phyloP scores from a whole-genome alignment of 2,113 vertebrate species.

The Semicossyphus pulcher region DNA sequence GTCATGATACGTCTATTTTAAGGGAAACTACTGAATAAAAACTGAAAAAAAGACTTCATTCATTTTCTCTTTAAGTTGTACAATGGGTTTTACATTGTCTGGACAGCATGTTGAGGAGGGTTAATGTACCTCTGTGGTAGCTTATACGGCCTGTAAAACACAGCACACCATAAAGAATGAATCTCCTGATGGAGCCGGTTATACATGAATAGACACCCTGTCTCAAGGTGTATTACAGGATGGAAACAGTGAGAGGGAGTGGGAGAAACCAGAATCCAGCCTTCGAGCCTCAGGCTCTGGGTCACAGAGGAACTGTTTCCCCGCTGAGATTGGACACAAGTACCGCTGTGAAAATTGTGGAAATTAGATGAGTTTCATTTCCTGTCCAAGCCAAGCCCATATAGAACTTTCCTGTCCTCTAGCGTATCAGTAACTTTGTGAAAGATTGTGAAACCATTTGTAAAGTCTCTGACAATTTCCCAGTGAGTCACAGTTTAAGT shows the following conservation, averaged over 20 bases:
- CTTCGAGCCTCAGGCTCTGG: conserved; percentile 49
- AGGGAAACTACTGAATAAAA: neutral
- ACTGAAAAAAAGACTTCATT: neutral
- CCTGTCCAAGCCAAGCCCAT: conserved; percentile 16
- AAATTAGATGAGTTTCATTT: conserved; percentile 57
- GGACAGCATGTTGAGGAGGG: conserved; percentile 3
- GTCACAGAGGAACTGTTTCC: conserved; percentile 39
- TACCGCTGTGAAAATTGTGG: conserved; percentile 44
- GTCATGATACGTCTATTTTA: neutral
- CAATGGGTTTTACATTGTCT: conserved; percentile 45
- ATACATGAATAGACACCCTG: conserved; percentile 63
- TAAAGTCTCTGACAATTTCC: conserved; percentile 27
- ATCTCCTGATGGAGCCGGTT: conserved; percentile 55
- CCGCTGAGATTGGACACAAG: conserved; percentile 37
- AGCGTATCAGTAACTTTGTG: conserved; percentile 17
- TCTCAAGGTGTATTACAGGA: conserved; percentile 70
- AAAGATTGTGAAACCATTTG: conserved; percentile 11
- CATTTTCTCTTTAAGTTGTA: conserved; percentile 9
- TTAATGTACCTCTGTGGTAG: conserved; percentile 24
- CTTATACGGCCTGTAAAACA: conserved; percentile 57
- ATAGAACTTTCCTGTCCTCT: conserved; percentile 17
- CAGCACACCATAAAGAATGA: conserved; percentile 45
- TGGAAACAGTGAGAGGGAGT: conserved; percentile 68
- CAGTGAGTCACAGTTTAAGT: conserved; percentile 52
- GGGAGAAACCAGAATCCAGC: conserved; percentile 16